Conservation (phyloP, 1,140 invertebrate species). For the Psilanteris sp. region DNA sequence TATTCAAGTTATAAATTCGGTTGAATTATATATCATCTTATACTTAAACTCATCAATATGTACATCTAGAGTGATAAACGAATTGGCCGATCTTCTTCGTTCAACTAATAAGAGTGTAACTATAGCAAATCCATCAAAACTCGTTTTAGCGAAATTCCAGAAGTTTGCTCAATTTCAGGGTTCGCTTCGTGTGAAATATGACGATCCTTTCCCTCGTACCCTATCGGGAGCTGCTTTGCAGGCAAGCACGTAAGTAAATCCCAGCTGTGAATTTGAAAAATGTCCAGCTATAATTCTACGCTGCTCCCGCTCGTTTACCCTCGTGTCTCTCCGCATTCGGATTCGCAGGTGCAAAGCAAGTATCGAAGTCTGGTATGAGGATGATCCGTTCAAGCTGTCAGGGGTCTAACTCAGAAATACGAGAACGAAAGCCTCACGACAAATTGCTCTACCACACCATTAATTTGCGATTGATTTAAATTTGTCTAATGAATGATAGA, state of each 20-base stretch:
- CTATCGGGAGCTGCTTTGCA: slow-evolving; percentile 18
- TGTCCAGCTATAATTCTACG: slow-evolving; percentile 66
- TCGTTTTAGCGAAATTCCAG: slow-evolving; percentile 60
- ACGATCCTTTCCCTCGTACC: slow-evolving; percentile 1
- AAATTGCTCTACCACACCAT: slow-evolving; percentile 34
- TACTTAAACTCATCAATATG: slow-evolving; percentile 22
- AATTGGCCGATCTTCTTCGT: slow-evolving; percentile 40
- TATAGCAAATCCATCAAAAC: slow-evolving; percentile 60
- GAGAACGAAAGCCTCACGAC: slow-evolving; percentile 32
- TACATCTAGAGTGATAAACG: slow-evolving; percentile 43
- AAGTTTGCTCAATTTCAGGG: slow-evolving; percentile 64
- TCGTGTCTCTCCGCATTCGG: slow-evolving; percentile 7
- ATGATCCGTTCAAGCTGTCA: slow-evolving; percentile 55
- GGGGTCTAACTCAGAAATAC: slow-evolving; percentile 46
- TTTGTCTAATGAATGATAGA: slow-evolving; percentile 2
- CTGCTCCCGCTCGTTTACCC: slow-evolving; percentile 9
- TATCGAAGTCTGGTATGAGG: slow-evolving; percentile 43
- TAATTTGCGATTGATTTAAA: slow-evolving; percentile 44
- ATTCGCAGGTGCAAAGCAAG: slow-evolving; percentile 60
- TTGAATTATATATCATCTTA: slow-evolving; percentile 28
- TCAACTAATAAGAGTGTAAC: slow-evolving; percentile 52
- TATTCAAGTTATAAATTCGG: slow-evolving; percentile 33
- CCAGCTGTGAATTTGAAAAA: slow-evolving; percentile 71
- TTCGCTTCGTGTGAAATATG: slow-evolving; percentile 62
- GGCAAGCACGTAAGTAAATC: slow-evolving; percentile 68